Conservation (phyloP, 1,140 invertebrate species). For the Pseudomyrmex gracilis region DNA sequence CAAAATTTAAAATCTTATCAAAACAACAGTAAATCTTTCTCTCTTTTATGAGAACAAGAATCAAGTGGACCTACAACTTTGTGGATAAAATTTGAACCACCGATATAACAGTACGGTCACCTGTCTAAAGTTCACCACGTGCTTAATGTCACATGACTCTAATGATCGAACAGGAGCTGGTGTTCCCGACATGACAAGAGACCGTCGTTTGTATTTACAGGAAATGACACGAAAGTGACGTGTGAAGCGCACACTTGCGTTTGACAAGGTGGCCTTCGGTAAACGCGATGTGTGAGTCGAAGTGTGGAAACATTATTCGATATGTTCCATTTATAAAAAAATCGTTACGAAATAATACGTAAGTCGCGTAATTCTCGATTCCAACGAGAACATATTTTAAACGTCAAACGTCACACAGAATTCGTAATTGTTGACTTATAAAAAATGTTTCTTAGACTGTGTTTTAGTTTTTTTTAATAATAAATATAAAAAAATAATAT, state of each 20-base stretch:
- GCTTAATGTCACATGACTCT: conserved; percentile 16
- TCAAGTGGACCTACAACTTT: too few species aligned
- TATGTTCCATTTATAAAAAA: conserved; percentile 40
- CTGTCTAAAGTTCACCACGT: background rate
- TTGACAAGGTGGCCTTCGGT: conserved; percentile 68
- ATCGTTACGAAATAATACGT: background rate
- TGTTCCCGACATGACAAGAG: conserved; percentile 61
- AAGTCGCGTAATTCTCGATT: conserved; percentile 1
- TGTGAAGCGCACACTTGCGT: conserved; percentile 81
- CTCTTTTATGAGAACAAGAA: too few species aligned
- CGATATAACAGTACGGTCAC: too few species aligned
- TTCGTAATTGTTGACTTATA: too few species aligned
- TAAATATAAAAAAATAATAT: too few species aligned
- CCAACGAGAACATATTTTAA: background rate
- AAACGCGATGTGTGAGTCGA: conserved; percentile 28
- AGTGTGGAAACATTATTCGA: conserved; percentile 40
- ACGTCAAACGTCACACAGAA: too few species aligned
- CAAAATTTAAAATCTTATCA: too few species aligned
- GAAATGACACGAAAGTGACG: conserved; percentile 80
- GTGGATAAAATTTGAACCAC: too few species aligned
- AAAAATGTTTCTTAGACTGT: too few species aligned
- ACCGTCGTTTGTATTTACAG: conserved; percentile 74
- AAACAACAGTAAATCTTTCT: too few species aligned
- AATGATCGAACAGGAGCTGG: conserved; percentile 36
- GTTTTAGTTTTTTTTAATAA: too few species aligned